Percentiles rank a stretch among this genome's conserved stretches.
Evolutionary conservation across 2,888 invertebrate species (phyloP).

Genomic region (Eumerus sabulonum): DNA sequence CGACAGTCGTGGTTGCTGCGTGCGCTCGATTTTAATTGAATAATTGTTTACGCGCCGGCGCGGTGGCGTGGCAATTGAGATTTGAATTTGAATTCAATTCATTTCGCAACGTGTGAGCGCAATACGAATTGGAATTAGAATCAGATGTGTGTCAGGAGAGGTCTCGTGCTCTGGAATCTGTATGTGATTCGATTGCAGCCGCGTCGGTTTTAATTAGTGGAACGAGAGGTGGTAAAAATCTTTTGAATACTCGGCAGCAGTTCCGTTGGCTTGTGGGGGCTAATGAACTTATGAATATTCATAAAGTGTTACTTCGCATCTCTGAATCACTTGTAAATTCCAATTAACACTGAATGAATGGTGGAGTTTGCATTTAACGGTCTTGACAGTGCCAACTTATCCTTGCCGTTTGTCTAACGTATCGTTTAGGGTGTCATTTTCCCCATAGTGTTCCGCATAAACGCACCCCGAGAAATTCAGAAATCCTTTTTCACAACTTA

Average conservation of each 20-base stretch:
- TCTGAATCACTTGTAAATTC: constrained; percentile 25
- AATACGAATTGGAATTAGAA: constrained; percentile 42
- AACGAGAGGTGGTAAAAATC: constrained; percentile 12
- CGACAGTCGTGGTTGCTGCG: constrained; percentile 16
- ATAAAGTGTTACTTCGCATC: constrained; percentile 12
- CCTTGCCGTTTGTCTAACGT: neutral
- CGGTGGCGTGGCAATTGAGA: constrained; percentile 31
- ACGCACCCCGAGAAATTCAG: constrained; percentile 36
- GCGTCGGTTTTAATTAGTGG: constrained; percentile 23
- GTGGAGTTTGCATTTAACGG: neutral
- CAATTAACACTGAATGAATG: constrained; percentile 39
- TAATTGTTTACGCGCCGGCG: constrained; percentile 40
- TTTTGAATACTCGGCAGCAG: no score
- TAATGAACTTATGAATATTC: constrained; percentile 68
- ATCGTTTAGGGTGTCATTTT: constrained; percentile 21
- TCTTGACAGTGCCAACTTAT: constrained; percentile 1
- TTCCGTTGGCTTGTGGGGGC: no score
- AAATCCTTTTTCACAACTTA: constrained; percentile 55
- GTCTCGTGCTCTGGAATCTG: constrained; percentile 7
- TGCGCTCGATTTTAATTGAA: constrained; percentile 55
- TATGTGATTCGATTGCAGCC: no score
- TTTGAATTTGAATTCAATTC: constrained; percentile 34
- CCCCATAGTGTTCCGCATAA: constrained; percentile 31
- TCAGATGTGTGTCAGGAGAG: constrained; percentile 51
- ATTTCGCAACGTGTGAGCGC: no score